Percentiles rank a stretch among this genome's conserved stretches.
Conservation (phyloP, 2,113 vertebrate species). For the Otocyon megalotis region DNA sequence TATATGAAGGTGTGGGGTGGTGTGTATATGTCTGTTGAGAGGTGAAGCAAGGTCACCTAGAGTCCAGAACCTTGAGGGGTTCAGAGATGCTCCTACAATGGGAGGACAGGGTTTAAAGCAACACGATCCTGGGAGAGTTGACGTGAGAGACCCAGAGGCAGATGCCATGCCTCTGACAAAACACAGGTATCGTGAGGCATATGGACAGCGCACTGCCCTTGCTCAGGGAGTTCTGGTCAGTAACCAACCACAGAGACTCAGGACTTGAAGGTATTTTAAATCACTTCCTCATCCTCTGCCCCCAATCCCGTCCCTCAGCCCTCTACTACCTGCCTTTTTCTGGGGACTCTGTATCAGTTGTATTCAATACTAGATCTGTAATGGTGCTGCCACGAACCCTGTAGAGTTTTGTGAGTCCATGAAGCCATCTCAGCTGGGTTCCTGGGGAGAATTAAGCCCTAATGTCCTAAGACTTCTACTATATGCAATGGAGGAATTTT, state of each 20-base stretch:
- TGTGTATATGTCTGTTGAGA: no score
- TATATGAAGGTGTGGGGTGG: neutral
- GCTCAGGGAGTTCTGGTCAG: no score
- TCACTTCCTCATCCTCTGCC: neutral
- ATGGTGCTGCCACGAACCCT: neutral
- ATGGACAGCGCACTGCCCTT: neutral
- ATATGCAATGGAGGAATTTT: neutral
- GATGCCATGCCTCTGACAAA: neutral
- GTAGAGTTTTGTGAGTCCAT: neutral
- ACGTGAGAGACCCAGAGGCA: neutral
- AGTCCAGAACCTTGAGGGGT: neutral
- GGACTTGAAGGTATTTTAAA: neutral
- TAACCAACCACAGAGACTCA: neutral
- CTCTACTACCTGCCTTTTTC: neutral
- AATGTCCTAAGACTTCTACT: neutral
- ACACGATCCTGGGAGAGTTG: neutral
- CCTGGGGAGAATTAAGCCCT: neutral
- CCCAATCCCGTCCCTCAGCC: neutral
- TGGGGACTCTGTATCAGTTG: neutral
- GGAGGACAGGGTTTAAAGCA: neutral
- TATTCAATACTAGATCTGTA: accelerated
- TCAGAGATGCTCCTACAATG: neutral
- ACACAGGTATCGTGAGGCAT: neutral
- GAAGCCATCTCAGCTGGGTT: neutral
- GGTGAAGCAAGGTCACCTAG: neutral